Percentiles rank a stretch among this genome's conserved stretches.
Evolutionary conservation across 1,140 invertebrate genomes (phyloP).

Genomic region (Drosophila prosaltans): DNA sequence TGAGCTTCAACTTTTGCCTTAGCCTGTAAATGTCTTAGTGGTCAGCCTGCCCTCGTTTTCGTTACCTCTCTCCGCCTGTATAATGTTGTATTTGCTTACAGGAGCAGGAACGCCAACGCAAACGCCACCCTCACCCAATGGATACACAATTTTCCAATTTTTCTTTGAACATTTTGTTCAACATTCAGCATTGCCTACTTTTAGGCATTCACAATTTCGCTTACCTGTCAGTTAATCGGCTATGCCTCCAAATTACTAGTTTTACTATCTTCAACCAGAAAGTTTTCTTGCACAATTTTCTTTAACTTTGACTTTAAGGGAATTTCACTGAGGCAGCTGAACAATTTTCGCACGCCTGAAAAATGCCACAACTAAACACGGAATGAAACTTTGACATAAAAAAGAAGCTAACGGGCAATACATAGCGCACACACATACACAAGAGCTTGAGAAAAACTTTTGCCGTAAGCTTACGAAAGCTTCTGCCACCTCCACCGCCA

Average conservation of each 20-base stretch:
- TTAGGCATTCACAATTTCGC: constrained; percentile 10
- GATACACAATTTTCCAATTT: constrained; percentile 73
- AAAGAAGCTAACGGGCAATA: constrained; percentile 12
- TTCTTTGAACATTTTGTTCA: constrained; percentile 6
- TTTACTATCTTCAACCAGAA: constrained; percentile 1
- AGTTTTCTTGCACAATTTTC: constrained; percentile 5
- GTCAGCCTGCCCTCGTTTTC: constrained; percentile 26
- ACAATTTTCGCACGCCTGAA: constrained; percentile 64
- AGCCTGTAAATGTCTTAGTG: constrained; percentile 41
- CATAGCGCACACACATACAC: constrained; percentile 18
- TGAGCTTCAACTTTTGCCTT: constrained; percentile 14
- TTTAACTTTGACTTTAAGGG: constrained; percentile 17
- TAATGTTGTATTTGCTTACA: constrained; percentile 50
- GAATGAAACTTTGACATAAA: constrained; percentile 56
- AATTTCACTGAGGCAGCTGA: constrained; percentile 27
- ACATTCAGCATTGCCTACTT: constrained; percentile 7
- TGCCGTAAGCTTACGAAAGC: constrained; percentile 45
- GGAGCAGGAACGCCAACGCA: background rate
- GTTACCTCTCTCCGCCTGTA: constrained; percentile 8
- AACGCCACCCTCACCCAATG: constrained; percentile 26
- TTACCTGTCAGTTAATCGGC: constrained; percentile 29
- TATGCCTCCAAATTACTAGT: background rate
- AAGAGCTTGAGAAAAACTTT: constrained; percentile 45
- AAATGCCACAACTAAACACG: constrained; percentile 68
- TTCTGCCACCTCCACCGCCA: constrained; percentile 18